Conservation (phyloP, 1,140 invertebrate species). For the Drosophila varians region DNA sequence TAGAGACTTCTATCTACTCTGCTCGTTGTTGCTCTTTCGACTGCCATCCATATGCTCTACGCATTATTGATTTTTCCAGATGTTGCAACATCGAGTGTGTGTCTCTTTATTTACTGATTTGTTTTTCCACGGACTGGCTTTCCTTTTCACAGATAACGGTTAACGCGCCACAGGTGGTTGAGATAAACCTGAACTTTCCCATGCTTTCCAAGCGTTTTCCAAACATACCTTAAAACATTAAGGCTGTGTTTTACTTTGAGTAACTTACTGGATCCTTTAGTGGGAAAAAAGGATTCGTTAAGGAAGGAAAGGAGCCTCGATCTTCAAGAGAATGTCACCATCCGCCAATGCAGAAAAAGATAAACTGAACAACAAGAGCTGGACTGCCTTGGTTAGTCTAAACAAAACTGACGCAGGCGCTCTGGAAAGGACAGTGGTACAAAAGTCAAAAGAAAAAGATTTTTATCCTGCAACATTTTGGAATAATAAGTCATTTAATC, state of each 20-base stretch:
- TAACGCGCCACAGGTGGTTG: slow-evolving; percentile 35
- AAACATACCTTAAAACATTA: background rate
- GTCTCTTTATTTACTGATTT: background rate
- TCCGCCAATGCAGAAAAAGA: slow-evolving; percentile 31
- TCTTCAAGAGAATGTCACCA: slow-evolving; percentile 14
- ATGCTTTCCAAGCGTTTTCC: background rate
- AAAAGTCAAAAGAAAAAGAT: background rate
- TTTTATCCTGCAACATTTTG: no score
- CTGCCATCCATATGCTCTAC: slow-evolving; percentile 54
- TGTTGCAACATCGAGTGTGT: slow-evolving; percentile 8
- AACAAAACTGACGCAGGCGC: slow-evolving; percentile 48
- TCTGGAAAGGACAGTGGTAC: slow-evolving; percentile 16
- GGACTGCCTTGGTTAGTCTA: slow-evolving; percentile 20
- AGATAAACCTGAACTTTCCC: background rate
- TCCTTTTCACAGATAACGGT: slow-evolving; percentile 4
- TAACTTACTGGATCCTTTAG: slow-evolving; percentile 3
- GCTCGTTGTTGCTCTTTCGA: background rate
- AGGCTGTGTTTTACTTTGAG: background rate
- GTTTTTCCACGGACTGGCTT: background rate
- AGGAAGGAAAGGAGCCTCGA: background rate
- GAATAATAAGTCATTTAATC: no score
- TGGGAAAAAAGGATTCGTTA: background rate
- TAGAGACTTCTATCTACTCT: slow-evolving; percentile 26
- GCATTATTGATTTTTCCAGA: slow-evolving; percentile 69
- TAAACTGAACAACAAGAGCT: slow-evolving; percentile 37